These are phyloP conservation scores for Wasmannia auropunctata DNA, from an alignment of 1,140 invertebrate species.

Conservation along the genomic window DNA sequence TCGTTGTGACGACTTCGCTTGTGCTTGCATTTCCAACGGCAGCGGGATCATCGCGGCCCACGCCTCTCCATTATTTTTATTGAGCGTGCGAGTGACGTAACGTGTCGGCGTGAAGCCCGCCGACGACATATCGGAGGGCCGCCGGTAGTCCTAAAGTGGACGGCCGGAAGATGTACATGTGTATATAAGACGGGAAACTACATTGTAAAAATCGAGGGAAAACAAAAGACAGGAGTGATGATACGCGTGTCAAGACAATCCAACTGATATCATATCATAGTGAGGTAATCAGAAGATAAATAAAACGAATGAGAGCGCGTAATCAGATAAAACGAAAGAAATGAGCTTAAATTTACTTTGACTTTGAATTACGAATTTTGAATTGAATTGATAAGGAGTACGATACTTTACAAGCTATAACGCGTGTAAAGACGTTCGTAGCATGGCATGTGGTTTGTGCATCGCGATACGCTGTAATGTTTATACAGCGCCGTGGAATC, in stretches of 20 bases:
- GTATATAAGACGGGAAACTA: not conserved
- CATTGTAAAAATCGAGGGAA: too few species aligned
- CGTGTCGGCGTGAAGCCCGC: not conserved
- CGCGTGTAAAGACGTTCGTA: not conserved
- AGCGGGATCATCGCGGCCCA: constrained; percentile 11
- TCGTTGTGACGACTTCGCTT: constrained; percentile 16
- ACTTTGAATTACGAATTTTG: not conserved
- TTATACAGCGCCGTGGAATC: not conserved
- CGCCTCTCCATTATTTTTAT: constrained; percentile 43
- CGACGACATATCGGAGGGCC: not conserved
- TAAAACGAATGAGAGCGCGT: not conserved
- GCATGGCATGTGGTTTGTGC: not conserved
- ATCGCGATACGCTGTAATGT: not conserved
- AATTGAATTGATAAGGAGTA: not conserved
- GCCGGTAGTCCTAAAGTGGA: not conserved
- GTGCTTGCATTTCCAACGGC: not conserved
- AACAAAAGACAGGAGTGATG: not conserved
- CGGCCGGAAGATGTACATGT: not conserved
- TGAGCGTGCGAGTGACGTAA: constrained; percentile 32
- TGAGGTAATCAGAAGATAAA: not conserved
- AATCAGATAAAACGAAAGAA: not conserved
- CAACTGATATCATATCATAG: too few species aligned
- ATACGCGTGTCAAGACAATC: not conserved
- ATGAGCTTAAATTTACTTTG: not conserved
- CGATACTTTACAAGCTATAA: not conserved